Evolutionary conservation across 2,888 invertebrate genomes (phyloP).

Genomic region (Ornithoptera alexandrae): DNA sequence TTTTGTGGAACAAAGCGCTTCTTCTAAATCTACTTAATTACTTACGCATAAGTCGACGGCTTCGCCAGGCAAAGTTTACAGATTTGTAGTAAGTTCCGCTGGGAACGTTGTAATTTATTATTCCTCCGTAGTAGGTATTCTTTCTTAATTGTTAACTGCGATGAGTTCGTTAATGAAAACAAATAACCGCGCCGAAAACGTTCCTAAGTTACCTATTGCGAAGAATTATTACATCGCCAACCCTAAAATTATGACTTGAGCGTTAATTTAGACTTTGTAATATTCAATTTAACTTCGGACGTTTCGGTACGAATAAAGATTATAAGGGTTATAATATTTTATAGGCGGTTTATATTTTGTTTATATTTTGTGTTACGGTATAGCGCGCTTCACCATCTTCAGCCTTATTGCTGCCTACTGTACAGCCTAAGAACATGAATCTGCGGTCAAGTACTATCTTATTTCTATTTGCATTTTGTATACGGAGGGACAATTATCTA

Average conservation of each 20-base stretch:
- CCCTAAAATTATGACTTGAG: constrained; percentile 22
- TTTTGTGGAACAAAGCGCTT: constrained; percentile 8
- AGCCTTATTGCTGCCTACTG: no score
- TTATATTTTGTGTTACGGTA: constrained; percentile 6
- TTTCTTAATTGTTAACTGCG: constrained; percentile 25
- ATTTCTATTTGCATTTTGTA: no score
- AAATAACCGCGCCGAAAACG: constrained; percentile 22
- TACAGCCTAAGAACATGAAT: no score
- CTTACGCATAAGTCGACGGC: constrained; percentile 17
- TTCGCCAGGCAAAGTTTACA: constrained; percentile 9
- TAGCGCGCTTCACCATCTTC: no score
- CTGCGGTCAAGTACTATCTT: no score
- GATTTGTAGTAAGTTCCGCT: constrained; percentile 9
- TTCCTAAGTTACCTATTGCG: constrained; percentile 20
- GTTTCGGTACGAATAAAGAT: constrained; percentile 20
- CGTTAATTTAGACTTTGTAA: constrained; percentile 19
- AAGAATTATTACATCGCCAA: constrained; percentile 25
- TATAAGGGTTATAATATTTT: constrained; percentile 16
- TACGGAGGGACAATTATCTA: no score
- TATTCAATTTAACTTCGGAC: constrained; percentile 24
- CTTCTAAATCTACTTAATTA: constrained; percentile 20
- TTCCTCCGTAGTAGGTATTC: constrained; percentile 11
- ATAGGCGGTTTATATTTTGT: constrained; percentile 13
- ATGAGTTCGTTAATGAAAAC: constrained; percentile 26
- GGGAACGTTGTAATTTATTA: constrained; percentile 26